Percentiles rank a stretch among this genome's conserved stretches.
Evolutionary conservation across 2,797 vertebrate species (phyloP).

Genomic region (Siniperca undulata): DNA sequence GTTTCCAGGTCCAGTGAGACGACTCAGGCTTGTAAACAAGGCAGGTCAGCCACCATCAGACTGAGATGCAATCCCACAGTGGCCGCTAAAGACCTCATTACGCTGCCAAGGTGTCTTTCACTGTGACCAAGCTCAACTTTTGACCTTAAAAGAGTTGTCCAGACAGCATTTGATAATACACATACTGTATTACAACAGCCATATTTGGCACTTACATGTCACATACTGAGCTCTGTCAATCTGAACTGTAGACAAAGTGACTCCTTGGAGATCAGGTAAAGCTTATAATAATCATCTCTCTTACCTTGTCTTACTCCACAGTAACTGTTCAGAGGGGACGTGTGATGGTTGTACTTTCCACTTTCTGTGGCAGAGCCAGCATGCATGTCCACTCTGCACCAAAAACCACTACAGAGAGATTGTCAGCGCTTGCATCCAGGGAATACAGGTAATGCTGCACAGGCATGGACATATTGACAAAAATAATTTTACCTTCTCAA

Average conservation of each 20-base stretch:
- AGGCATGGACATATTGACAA: background rate
- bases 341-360: slow-evolving; percentile 96
- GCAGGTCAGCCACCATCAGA: slow-evolving; percentile 90
- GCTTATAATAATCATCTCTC: slow-evolving; percentile 3
- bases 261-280: slow-evolving; percentile 2
- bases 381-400: slow-evolving; percentile 94
- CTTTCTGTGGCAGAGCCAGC: slow-evolving; percentile 91
- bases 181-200: background rate
- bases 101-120: slow-evolving; percentile 87
- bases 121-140: slow-evolving; percentile 21
- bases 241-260: slow-evolving; percentile 23
- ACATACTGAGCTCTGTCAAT: slow-evolving; percentile 16
- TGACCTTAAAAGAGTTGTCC: background rate
- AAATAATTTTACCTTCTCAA: background rate
- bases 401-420: slow-evolving; percentile 90
- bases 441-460: slow-evolving; percentile 88
- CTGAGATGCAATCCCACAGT: slow-evolving; percentile 89
- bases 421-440: slow-evolving; percentile 89
- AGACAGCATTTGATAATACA: slow-evolving; percentile 2
- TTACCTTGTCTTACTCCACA: slow-evolving; percentile 66
- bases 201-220: slow-evolving; percentile 8
- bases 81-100: slow-evolving; percentile 78
- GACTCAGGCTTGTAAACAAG: slow-evolving; percentile 91
- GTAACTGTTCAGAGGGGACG: slow-evolving; percentile 93
- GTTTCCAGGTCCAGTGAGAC: slow-evolving; percentile 89